Evolutionary conservation across 1,140 invertebrate species (phyloP).

Genomic region (Lepidurus couesii): DNA sequence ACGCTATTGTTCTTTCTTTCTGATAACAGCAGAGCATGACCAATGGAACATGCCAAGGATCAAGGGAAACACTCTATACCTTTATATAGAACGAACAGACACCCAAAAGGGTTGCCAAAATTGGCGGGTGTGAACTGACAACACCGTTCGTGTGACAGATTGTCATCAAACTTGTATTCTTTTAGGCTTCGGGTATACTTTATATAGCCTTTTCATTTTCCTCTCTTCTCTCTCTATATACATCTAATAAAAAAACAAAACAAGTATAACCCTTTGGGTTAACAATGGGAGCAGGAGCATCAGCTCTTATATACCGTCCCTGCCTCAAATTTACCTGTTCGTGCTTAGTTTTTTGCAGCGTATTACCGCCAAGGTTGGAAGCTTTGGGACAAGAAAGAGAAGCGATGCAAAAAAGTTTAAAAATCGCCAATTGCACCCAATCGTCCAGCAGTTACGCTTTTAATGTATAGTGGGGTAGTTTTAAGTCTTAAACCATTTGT

Average conservation of each 20-base stretch:
- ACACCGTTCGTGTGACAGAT: slow-evolving; percentile 21
- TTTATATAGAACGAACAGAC: too few relatives aligned
- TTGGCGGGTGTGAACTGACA: slow-evolving; percentile 20
- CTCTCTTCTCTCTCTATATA: background rate
- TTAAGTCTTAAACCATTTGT: background rate
- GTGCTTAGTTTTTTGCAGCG: too few relatives aligned
- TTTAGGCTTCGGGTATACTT: background rate
- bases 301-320: too few relatives aligned
- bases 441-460: background rate
- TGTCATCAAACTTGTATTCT: slow-evolving; percentile 5
- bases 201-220: background rate
- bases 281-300: too few relatives aligned
- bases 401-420: too few relatives aligned
- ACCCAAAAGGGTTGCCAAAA: background rate
- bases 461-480: background rate
- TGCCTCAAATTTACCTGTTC: too few relatives aligned
- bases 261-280: too few relatives aligned
- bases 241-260: background rate
- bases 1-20: background rate
- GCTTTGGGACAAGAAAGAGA: too few relatives aligned
- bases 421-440: background rate
- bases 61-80: background rate
- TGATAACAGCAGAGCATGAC: background rate
- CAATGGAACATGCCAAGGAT: background rate
- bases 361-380: too few relatives aligned